Conservation (phyloP, 2,113 vertebrate species). For the Engystomops pustulosus region DNA sequence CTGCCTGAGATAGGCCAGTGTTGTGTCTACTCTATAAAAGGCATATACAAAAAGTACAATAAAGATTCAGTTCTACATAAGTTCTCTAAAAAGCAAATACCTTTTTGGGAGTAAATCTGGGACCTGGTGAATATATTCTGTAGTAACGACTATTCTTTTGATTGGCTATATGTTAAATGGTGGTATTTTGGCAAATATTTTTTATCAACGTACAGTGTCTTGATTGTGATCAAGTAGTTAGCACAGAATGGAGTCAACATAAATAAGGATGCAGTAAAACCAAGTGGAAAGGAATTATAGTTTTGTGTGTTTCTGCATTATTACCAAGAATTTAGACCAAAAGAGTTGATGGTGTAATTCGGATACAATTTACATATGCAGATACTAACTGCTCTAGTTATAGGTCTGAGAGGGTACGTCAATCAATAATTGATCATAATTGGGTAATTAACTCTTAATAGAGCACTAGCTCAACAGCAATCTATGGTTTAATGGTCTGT, state of each 20-base stretch:
- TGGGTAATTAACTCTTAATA: neutral
- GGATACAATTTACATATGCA: constrained; percentile 13
- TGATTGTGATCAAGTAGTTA: constrained; percentile 14
- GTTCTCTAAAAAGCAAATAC: too few species aligned
- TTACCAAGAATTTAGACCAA: neutral
- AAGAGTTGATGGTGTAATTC: constrained; percentile 9
- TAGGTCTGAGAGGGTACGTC: constrained; percentile 15
- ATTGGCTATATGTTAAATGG: too few species aligned
- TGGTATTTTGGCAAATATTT: neutral
- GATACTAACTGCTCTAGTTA: constrained; percentile 1
- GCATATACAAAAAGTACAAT: too few species aligned
- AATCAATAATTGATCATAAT: neutral
- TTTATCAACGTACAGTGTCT: neutral
- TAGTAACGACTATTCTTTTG: too few species aligned
- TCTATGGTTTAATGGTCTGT: neutral
- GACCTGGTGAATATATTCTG: too few species aligned
- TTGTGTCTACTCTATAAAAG: neutral
- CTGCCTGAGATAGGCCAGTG: neutral
- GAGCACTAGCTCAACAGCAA: neutral
- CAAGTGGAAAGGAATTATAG: neutral
- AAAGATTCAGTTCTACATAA: too few species aligned
- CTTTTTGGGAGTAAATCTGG: too few species aligned
- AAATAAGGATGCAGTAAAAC: neutral
- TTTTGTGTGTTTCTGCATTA: neutral
- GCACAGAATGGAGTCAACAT: constrained; percentile 1